Conservation (phyloP, 2,888 invertebrate species). For the Phaonia tiefii region DNA sequence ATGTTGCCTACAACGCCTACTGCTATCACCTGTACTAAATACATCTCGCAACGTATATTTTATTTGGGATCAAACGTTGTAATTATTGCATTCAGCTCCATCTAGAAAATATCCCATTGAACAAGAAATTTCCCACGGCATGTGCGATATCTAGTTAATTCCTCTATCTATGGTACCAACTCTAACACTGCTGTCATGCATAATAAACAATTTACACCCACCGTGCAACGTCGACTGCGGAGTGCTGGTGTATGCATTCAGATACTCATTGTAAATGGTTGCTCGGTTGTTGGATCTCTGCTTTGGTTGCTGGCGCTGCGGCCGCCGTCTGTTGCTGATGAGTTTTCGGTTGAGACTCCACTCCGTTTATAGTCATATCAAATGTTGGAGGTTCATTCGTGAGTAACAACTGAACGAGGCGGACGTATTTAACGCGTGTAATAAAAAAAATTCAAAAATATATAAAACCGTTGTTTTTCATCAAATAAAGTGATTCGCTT, state of each 20-base stretch:
- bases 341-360: constrained; percentile 59
- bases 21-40: no score
- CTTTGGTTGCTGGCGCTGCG: constrained; percentile 11
- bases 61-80: no score
- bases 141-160: no score
- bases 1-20: no score
- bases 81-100: no score
- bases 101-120: no score
- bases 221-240: background rate
- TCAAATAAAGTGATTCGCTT: constrained; percentile 5
- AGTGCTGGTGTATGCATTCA: background rate
- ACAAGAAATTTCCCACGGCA: no score
- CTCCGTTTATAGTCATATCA: constrained; percentile 64
- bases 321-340: constrained; percentile 23
- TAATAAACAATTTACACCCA: no score
- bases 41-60: no score
- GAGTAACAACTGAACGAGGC: constrained; percentile 75
- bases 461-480: constrained; percentile 58
- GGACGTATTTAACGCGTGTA: constrained; percentile 71
- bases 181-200: no score
- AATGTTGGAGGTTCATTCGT: constrained; percentile 76
- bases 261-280: background rate
- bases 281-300: constrained; percentile 10
- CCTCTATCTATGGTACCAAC: no score
- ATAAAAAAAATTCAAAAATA: constrained; percentile 31